phyloP scores from a whole-genome alignment of 2,888 invertebrate species.

The Pegoplata infirma region DNA sequence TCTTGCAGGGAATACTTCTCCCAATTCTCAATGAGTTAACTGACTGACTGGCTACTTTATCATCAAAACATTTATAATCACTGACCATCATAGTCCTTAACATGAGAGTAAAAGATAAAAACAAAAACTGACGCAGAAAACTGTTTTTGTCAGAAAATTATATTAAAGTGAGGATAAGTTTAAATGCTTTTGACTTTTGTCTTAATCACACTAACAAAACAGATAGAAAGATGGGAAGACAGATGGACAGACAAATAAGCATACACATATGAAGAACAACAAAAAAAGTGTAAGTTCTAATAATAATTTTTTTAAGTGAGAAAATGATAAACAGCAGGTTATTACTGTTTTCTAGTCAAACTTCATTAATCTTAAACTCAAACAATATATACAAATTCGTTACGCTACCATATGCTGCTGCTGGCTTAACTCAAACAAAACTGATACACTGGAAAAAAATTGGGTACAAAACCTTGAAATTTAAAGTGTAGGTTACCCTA shows the following conservation, averaged over 20 bases:
- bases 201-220: conserved; percentile 32
- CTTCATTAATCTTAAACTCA: conserved; percentile 59
- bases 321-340: conserved; percentile 61
- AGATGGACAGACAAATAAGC: neutral
- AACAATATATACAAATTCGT: conserved; percentile 48
- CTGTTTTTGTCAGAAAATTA: conserved; percentile 17
- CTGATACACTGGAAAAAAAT: neutral
- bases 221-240: conserved; percentile 4
- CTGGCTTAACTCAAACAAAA: conserved; percentile 20
- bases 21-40: neutral
- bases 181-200: conserved; percentile 51
- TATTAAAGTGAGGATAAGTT: conserved; percentile 40
- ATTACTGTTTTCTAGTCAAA: conserved; percentile 50
- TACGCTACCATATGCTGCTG: conserved; percentile 46
- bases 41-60: conserved; percentile 40
- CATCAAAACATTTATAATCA: conserved; percentile 55
- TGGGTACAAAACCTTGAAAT: too few relatives aligned
- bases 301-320: conserved; percentile 48
- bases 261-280: neutral
- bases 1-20: too few relatives aligned
- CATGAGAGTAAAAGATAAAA: conserved; percentile 8
- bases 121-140: neutral
- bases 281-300: conserved; percentile 20
- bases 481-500: too few relatives aligned
- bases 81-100: conserved; percentile 34